These are phyloP conservation scores for Mallotus villosus DNA, from an alignment of 2,797 vertebrate species.

Conservation along the genomic window DNA sequence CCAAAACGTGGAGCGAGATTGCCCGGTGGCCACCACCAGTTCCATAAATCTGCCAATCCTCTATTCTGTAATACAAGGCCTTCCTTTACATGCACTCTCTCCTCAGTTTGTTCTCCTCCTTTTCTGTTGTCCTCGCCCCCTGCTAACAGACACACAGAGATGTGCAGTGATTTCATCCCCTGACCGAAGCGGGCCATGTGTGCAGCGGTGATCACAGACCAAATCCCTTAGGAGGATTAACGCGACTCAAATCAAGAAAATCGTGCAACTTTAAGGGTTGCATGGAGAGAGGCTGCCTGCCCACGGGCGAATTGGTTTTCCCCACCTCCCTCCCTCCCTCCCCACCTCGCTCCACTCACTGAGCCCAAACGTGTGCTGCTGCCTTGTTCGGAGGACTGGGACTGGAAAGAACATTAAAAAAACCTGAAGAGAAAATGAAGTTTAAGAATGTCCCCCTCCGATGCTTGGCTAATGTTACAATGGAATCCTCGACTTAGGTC, in stretches of 20 bases:
- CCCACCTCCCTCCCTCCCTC: neutral
- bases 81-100: neutral
- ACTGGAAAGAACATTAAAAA: neutral
- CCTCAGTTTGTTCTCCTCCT: neutral
- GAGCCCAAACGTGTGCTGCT: neutral
- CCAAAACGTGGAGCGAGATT: neutral
- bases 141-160: constrained; percentile 18
- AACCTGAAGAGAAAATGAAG: neutral
- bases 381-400: neutral
- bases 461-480: neutral
- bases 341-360: neutral
- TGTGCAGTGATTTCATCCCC: constrained; percentile 52
- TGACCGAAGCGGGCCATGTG: constrained; percentile 61
- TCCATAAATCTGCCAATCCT: neutral
- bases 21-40: neutral
- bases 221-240: constrained; percentile 87
- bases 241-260: constrained; percentile 76
- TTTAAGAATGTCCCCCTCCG: neutral
- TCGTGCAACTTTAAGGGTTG: constrained; percentile 65
- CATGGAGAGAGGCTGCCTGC: constrained; percentile 34
- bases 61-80: neutral
- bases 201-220: constrained; percentile 68
- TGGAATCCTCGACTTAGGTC: too few species aligned
- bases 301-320: constrained; percentile 11
- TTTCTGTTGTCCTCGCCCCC: neutral